These are phyloP conservation scores for Sciurus vulgaris DNA, from an alignment of 2,797 vertebrate genomes.

Conservation along the genomic window DNA sequence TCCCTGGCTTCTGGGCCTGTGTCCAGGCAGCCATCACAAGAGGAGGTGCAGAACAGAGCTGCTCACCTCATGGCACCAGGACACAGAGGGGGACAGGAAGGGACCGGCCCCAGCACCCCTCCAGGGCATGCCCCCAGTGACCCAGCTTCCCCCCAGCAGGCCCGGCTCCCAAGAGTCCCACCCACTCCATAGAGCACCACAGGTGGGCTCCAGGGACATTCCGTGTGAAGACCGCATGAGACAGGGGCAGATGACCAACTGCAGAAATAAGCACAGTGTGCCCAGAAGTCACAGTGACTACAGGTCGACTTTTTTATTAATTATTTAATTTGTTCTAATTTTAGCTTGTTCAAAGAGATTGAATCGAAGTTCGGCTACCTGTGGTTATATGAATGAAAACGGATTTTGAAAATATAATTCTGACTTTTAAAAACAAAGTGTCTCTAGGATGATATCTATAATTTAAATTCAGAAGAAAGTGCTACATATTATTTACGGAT, in stretches of 20 bases:
- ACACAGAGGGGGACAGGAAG: neutral
- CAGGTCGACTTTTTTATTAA: neutral
- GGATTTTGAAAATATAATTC: neutral
- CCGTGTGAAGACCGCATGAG: too few relatives aligned
- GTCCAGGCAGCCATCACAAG: neutral
- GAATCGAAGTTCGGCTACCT: slow-evolving; percentile 14
- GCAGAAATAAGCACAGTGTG: neutral
- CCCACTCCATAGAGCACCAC: neutral
- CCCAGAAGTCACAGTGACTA: neutral
- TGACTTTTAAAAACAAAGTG: neutral
- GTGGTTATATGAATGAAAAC: neutral
- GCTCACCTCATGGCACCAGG: neutral
- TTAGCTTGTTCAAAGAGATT: neutral
- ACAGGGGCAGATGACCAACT: neutral
- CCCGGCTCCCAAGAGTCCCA: neutral
- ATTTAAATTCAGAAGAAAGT: neutral
- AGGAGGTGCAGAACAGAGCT: too few relatives aligned
- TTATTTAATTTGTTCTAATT: too few relatives aligned
- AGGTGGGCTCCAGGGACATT: neutral
- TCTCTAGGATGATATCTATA: neutral
- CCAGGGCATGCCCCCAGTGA: neutral
- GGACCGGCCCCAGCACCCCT: too few relatives aligned
- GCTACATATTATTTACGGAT: neutral
- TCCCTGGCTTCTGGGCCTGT: neutral
- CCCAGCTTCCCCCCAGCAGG: neutral